These are phyloP conservation scores for Lepidotrigona ventralis DNA, from an alignment of 1,140 invertebrate genomes.

Conservation along the genomic window DNA sequence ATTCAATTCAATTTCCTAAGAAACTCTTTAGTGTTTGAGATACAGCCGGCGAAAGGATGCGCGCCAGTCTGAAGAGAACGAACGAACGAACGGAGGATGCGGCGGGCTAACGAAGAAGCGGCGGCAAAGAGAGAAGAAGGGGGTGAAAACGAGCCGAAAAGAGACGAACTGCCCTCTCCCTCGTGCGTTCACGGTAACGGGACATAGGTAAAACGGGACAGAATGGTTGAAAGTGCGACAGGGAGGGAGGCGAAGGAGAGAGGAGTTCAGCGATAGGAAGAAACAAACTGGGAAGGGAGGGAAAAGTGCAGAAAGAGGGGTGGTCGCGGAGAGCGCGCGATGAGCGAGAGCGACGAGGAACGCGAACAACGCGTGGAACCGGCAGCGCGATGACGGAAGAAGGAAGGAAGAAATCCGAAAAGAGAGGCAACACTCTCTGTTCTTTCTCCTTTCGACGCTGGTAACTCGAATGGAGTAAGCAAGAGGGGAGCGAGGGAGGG, in stretches of 20 bases:
- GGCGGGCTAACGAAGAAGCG: conserved; percentile 4
- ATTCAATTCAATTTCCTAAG: conserved; percentile 76
- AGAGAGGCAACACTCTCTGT: conserved; percentile 18
- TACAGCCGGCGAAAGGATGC: conserved; percentile 71
- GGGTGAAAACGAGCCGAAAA: conserved; percentile 38
- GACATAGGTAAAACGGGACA: not conserved
- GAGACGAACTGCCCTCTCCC: conserved; percentile 18
- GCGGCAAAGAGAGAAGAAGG: not conserved
- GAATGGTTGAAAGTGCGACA: conserved; percentile 36
- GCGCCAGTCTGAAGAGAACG: conserved; percentile 56
- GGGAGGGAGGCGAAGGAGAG: conserved; percentile 21
- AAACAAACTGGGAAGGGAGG: not conserved
- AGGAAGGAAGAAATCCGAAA: not conserved
- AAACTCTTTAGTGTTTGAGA: conserved; percentile 75
- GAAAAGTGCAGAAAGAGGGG: not conserved
- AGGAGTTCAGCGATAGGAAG: conserved; percentile 29
- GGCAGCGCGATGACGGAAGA: not conserved
- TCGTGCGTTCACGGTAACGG: not conserved
- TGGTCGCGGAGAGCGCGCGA: not conserved
- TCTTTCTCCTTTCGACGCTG: not conserved
- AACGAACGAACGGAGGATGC: not conserved
- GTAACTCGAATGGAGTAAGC: not conserved
- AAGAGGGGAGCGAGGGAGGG: conserved; percentile 40
- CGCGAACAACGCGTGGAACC: not conserved
- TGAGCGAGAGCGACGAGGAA: not conserved